These are phyloP conservation scores for Periophthalmus magnuspinnatus DNA, from an alignment of 2,797 vertebrate genomes.

Conservation along the genomic window DNA sequence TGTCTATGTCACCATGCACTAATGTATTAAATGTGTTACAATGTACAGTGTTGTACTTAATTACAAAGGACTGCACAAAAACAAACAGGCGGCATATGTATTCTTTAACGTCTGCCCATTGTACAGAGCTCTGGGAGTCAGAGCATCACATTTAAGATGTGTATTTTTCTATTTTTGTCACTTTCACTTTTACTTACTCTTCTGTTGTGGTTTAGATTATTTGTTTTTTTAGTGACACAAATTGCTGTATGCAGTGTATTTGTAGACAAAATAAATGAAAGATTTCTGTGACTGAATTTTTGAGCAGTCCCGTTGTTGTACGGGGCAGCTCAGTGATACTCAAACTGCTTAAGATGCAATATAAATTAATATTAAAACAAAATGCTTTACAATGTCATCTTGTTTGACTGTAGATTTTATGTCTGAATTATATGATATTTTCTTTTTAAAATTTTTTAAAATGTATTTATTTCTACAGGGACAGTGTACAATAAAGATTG, in stretches of 20 bases:
- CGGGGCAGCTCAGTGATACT: not conserved
- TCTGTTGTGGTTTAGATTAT: not conserved
- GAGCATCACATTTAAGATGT: not conserved
- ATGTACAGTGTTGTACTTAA: constrained; percentile 1
- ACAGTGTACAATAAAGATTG: no score
- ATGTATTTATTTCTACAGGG: no score
- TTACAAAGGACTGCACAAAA: no score
- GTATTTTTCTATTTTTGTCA: not conserved
- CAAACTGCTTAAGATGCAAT: not conserved
- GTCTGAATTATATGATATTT: no score
- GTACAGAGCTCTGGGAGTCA: not conserved
- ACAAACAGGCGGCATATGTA: not conserved
- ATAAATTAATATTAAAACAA: not conserved
- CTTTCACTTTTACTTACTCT: not conserved
- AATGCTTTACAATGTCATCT: not conserved
- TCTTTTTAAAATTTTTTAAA: no score
- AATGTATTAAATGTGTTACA: not conserved
- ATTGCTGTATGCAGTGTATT: constrained; percentile 3
- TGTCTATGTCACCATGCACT: not conserved
- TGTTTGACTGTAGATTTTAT: not conserved
- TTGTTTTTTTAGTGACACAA: not conserved
- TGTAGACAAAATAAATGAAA: not conserved
- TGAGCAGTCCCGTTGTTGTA: not conserved
- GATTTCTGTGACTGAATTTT: not conserved
- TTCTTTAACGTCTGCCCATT: not conserved